phyloP scores from a whole-genome alignment of 2,113 vertebrate genomes.

The Apteryx mantelli region DNA sequence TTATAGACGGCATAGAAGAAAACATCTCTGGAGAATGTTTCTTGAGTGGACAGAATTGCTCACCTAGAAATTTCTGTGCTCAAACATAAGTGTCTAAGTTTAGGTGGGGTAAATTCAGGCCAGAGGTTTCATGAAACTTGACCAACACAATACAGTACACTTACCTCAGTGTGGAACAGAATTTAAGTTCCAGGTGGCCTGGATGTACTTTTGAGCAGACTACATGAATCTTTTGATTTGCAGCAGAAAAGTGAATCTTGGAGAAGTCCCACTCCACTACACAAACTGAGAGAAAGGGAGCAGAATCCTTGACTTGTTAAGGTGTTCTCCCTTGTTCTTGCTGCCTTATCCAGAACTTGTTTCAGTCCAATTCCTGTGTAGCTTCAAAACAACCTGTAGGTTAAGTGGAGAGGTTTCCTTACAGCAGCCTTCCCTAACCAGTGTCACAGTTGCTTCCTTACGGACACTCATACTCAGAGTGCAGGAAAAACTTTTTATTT shows the following conservation, averaged over 20 bases:
- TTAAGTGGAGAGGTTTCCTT: neutral
- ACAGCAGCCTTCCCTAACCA: neutral
- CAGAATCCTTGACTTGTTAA: neutral
- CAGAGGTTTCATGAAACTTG: neutral
- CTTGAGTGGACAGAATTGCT: neutral
- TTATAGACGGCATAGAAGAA: neutral
- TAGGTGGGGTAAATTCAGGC: neutral
- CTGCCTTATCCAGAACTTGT: neutral
- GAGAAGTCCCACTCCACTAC: neutral
- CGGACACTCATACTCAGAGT: neutral
- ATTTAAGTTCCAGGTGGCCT: neutral
- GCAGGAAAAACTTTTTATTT: neutral
- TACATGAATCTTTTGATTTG: neutral
- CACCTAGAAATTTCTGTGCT: neutral
- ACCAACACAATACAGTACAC: neutral
- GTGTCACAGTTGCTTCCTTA: neutral
- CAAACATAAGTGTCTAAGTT: neutral
- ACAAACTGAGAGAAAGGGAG: neutral
- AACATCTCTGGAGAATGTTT: neutral
- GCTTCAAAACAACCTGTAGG: neutral
- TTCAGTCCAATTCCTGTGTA: neutral
- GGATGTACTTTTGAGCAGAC: neutral
- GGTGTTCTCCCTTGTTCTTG: neutral
- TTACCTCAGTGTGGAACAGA: neutral
- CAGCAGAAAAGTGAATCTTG: neutral